A percentile compares a stretch with the other conserved stretches of the same genome.
Evolutionary conservation across 35 echinoderm and acorn worm genomes (phyloP).

Genomic region (Lytechinus pictus): DNA sequence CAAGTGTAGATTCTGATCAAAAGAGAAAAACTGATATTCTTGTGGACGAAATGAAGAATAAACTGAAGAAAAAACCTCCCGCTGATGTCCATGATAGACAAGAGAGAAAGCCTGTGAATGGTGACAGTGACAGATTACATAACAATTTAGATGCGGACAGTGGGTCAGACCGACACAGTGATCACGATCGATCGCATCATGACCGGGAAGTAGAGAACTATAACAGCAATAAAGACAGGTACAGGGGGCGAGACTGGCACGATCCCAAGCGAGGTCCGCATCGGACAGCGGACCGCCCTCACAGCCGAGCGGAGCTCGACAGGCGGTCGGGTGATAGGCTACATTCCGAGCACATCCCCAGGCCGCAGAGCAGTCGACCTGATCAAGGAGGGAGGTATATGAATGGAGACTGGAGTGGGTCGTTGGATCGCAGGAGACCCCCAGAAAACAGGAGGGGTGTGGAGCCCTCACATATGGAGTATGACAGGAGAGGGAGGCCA

Average conservation of each 20-base stretch:
- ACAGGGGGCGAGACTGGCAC: slow-evolving; percentile 31
- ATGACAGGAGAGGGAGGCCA: slow-evolving; percentile 27
- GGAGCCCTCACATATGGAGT: neutral
- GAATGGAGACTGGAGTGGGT: slow-evolving; percentile 44
- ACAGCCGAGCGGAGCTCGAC: slow-evolving; percentile 47
- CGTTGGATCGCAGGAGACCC: slow-evolving; percentile 25
- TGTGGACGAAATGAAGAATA: slow-evolving; percentile 47
- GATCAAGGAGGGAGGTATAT: neutral
- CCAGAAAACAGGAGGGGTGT: neutral
- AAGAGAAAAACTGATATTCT: slow-evolving; percentile 46
- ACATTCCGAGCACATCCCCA: neutral
- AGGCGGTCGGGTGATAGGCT: slow-evolving; percentile 34
- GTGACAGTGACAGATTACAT: slow-evolving; percentile 21
- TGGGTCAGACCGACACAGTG: slow-evolving; percentile 21
- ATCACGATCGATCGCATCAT: slow-evolving; percentile 9
- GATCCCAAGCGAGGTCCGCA: neutral
- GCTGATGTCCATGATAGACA: slow-evolving; percentile 18
- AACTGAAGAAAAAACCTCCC: slow-evolving; percentile 13
- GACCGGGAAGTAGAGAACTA: slow-evolving; percentile 51
- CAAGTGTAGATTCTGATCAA: slow-evolving; percentile 43
- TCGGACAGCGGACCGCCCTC: slow-evolving; percentile 28
- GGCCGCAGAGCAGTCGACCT: slow-evolving; percentile 41
- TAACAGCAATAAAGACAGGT: slow-evolving; percentile 27
- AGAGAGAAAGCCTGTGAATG: slow-evolving; percentile 7
- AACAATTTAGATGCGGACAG: slow-evolving; percentile 23